phyloP scores from a whole-genome alignment of 2,113 vertebrate species.

The Ramphastos sulfuratus region DNA sequence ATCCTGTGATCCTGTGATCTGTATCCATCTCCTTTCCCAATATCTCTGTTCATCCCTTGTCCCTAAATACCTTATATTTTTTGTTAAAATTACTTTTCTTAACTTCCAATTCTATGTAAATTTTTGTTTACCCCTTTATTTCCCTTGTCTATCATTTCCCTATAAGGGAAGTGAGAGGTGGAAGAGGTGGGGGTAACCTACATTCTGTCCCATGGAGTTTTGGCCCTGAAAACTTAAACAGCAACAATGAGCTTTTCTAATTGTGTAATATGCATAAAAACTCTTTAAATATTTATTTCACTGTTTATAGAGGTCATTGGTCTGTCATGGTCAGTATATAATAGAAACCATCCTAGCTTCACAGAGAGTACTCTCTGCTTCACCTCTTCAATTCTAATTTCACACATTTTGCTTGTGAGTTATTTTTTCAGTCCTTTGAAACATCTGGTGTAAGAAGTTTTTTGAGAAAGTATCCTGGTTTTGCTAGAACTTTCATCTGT shows the following conservation, averaged over 20 bases:
- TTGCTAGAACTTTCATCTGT: slow-evolving; percentile 33
- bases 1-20: too few species aligned
- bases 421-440: slow-evolving; percentile 26
- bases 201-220: too few species aligned
- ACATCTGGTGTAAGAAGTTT: neutral
- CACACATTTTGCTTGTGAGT: neutral
- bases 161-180: too few species aligned
- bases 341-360: neutral
- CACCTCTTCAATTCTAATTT: neutral
- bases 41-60: too few species aligned
- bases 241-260: neutral
- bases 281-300: slow-evolving; percentile 30
- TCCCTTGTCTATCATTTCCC: too few species aligned
- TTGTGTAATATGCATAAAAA: neutral
- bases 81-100: too few species aligned
- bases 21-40: too few species aligned
- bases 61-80: too few species aligned
- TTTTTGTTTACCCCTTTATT: too few species aligned
- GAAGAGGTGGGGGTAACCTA: too few species aligned
- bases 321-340: neutral
- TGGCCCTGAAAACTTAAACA: too few species aligned
- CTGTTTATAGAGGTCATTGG: neutral
- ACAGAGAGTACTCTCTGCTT: neutral
- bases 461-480: slow-evolving; percentile 10
- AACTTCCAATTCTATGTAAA: too few species aligned